phyloP scores from a whole-genome alignment of 2,113 vertebrate genomes.

The Caranx ignobilis region DNA sequence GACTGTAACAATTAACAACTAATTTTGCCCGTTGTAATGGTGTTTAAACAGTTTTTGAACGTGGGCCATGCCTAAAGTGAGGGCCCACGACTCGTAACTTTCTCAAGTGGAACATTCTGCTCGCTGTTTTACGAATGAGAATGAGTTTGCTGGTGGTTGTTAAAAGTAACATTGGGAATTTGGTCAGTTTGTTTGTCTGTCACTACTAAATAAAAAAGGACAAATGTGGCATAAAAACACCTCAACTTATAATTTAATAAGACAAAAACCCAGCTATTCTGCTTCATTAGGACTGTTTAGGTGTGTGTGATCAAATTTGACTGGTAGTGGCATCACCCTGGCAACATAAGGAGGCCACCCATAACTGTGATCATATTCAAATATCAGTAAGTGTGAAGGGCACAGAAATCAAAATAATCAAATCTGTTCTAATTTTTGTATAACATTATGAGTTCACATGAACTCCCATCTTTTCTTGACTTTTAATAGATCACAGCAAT shows the following conservation, averaged over 20 bases:
- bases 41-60: constrained; percentile 31
- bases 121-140: not conserved
- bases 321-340: not conserved
- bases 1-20: constrained; percentile 51
- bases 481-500: not conserved
- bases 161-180: constrained; percentile 5
- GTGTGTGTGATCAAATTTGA: not conserved
- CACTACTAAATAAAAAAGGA: not conserved
- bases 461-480: not conserved
- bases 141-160: constrained; percentile 8
- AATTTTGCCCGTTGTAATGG: constrained; percentile 28
- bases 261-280: not conserved
- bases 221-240: not conserved
- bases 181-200: not conserved
- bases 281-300: not conserved
- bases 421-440: not conserved
- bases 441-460: not conserved
- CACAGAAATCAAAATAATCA: not conserved
- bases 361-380: not conserved
- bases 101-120: constrained; percentile 25
- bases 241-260: not conserved
- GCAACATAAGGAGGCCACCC: not conserved
- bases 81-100: constrained; percentile 30
- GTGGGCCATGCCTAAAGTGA: constrained; percentile 9
- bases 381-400: no score